These are phyloP conservation scores for Dynastes maya DNA, from an alignment of 2,888 invertebrate species.

Conservation along the genomic window DNA sequence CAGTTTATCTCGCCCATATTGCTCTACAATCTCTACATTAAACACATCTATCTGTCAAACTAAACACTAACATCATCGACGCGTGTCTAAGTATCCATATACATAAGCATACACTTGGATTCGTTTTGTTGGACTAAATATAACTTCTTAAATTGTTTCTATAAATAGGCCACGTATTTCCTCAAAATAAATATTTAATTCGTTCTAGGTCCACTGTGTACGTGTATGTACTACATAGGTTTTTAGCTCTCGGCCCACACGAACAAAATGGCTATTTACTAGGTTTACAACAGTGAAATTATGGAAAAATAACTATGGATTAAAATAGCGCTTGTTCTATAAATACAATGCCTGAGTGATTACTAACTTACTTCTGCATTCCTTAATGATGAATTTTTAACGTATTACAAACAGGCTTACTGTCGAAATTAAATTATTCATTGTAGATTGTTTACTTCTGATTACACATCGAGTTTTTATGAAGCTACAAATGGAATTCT, in stretches of 20 bases:
- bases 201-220: neutral
- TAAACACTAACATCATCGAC: neutral
- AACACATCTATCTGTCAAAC: conserved; percentile 19
- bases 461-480: neutral
- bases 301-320: neutral
- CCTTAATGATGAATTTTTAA: conserved; percentile 2
- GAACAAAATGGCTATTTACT: conserved; percentile 4
- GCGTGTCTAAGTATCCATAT: neutral
- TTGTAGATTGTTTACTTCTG: neutral
- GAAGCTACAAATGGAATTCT: no score
- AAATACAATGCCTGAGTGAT: conserved; percentile 1
- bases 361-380: conserved; percentile 3
- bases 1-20: neutral
- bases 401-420: neutral
- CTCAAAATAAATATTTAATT: conserved; percentile 29
- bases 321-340: conserved; percentile 24
- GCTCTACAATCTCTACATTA: neutral
- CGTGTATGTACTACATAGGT: conserved; percentile 1
- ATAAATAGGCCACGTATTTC: conserved; percentile 27
- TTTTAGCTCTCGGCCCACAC: conserved; percentile 6
- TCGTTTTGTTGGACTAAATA: conserved; percentile 32
- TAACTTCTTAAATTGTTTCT: conserved; percentile 38
- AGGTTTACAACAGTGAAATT: neutral
- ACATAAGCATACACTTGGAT: neutral
- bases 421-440: neutral